Evolutionary conservation across 1,140 invertebrate genomes (phyloP), one percentile per base, ranked within the genome.

Genomic region (Cyphomyrmex costatus): DNA sequence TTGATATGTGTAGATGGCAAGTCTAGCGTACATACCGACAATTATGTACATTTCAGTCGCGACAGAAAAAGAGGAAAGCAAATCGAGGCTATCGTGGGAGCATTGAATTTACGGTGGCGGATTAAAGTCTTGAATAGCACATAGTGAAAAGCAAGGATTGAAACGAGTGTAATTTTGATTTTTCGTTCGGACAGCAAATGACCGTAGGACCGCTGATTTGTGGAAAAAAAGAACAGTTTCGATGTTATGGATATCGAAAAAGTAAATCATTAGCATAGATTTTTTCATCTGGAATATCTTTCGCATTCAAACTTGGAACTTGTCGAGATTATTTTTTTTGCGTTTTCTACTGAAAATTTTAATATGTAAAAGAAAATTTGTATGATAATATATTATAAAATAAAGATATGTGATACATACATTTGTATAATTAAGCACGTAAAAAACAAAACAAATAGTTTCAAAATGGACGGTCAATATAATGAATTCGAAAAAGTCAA

Each of bases 91-190:
- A 21, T 42, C 63, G 33, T 56, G 49, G 68, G 21, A 6, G 16
- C 76, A 16, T 49, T 60, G 33, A 73, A 71, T 82, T 60, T 73
- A 60, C 53, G 24, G 33, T 7, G 36, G 51, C 36, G 53, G 53
- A 71, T 73, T 73, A 33, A 46, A 82, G 49, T 82, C 30, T 21
- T 60, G 33, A 73, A 73, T 74, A 12, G n/a, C 33, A 1, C 24
- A 8, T n/a, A 60, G 46, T 46, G 79, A 60, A 68, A 68, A 46
- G 66, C 51, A 10, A 65, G 7, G 19, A 12, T 24, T 73, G 36
- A 74, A 73, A 83, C 27, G 53, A 56, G 36, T 74, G 27, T 74
- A 80, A 74, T 83, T 60, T 73, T 73, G 66, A 82, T 46, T 51
- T 73, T 46, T 2, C 42, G 53, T n/a, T 56, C 30, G 10, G 30